Percentiles rank a stretch among this genome's conserved stretches.
These are phyloP conservation scores for Cladopsammia gracilis DNA, from an alignment of 64 coral and sea anemone genomes.

Conservation along the genomic window DNA sequence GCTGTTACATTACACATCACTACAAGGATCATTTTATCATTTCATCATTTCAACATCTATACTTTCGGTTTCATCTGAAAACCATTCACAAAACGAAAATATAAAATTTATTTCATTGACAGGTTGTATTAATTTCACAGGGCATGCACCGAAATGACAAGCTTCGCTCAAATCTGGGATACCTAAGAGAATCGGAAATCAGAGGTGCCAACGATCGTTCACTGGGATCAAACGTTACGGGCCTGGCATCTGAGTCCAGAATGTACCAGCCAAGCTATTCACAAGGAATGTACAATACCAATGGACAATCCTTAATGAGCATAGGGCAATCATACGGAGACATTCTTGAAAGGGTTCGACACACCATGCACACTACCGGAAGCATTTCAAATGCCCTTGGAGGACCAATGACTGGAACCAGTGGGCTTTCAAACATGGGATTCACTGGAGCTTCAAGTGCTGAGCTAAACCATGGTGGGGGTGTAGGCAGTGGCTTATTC, in stretches of 20 bases:
- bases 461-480: neutral
- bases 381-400: slow-evolving; percentile 1
- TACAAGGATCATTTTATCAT: too few relatives aligned
- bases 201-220: slow-evolving; percentile 1
- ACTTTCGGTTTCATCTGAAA: too few relatives aligned
- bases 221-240: neutral
- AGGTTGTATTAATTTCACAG: neutral
- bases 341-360: slow-evolving; percentile 46
- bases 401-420: neutral
- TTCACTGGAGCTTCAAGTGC: neutral
- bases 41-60: too few relatives aligned
- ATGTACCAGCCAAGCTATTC: neutral
- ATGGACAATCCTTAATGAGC: neutral
- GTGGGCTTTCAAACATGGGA: neutral
- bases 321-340: slow-evolving; percentile 12
- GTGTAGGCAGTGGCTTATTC: neutral
- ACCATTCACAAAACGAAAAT: too few relatives aligned
- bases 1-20: too few relatives aligned
- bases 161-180: neutral
- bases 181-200: neutral
- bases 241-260: neutral
- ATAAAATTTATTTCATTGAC: too few relatives aligned
- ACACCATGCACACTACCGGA: slow-evolving; percentile 60
- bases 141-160: neutral
- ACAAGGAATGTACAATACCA: neutral